These are phyloP conservation scores for Phoebastria nigripes DNA, from an alignment of 2,797 vertebrate species.

Conservation along the genomic window DNA sequence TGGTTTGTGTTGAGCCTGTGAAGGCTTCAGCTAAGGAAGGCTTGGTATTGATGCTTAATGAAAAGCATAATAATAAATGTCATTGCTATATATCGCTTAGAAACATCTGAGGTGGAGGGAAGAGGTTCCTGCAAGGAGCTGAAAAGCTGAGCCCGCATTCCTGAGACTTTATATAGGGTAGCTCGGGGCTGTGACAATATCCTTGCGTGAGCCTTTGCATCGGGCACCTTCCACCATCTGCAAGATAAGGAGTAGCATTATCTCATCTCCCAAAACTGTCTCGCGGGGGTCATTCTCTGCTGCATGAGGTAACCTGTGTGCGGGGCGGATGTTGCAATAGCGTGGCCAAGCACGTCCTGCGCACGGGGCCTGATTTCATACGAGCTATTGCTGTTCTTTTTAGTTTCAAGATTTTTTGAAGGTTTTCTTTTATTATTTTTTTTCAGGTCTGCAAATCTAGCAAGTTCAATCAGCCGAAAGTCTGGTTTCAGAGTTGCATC, in stretches of 20 bases:
- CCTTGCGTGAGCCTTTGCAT: not conserved
- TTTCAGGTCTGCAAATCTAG: not conserved
- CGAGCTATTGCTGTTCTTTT: not conserved
- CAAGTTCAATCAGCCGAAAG: not conserved
- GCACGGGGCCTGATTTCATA: not conserved
- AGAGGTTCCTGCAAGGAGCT: not conserved
- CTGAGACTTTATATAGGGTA: not conserved
- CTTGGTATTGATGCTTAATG: not conserved
- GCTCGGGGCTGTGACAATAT: not conserved
- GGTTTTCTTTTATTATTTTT: not conserved
- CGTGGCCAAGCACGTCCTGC: rapidly evolving
- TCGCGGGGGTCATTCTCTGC: not conserved
- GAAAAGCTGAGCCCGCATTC: not conserved
- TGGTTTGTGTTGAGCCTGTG: not conserved
- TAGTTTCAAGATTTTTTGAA: not conserved
- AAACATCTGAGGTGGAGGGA: not conserved
- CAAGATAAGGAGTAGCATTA: not conserved
- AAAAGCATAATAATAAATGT: not conserved
- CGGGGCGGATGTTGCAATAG: rapidly evolving
- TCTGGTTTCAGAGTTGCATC: not conserved
- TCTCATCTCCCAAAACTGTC: not conserved
- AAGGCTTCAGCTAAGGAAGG: not conserved
- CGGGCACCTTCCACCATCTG: not conserved
- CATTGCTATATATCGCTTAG: rapidly evolving
- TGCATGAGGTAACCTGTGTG: not conserved